Conservation (phyloP, 2,888 invertebrate species). For the Aporophyla nigra region DNA sequence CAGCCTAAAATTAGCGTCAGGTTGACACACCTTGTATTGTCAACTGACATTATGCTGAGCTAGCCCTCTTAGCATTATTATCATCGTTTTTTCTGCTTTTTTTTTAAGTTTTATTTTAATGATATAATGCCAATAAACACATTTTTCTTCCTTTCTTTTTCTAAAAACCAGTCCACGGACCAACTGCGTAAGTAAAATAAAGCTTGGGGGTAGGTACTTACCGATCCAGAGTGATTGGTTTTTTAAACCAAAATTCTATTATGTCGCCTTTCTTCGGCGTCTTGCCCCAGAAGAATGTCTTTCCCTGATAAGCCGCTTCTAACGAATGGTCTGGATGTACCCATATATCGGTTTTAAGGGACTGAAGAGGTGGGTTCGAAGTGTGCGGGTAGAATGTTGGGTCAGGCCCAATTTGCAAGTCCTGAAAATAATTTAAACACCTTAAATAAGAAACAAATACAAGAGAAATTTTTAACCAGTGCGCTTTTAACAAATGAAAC, state of each 20-base stretch:
- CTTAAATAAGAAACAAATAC: not conserved
- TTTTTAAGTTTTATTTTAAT: too few relatives aligned
- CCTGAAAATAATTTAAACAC: slow-evolving; percentile 89
- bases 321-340: slow-evolving; percentile 95
- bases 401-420: slow-evolving; percentile 96
- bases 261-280: slow-evolving; percentile 96
- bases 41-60: too few relatives aligned
- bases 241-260: slow-evolving; percentile 94
- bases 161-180: too few relatives aligned
- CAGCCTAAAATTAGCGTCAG: too few relatives aligned
- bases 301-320: slow-evolving; percentile 95
- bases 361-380: slow-evolving; percentile 93
- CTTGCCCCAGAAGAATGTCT: slow-evolving; percentile 97
- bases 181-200: not conserved
- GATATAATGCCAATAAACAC: too few relatives aligned
- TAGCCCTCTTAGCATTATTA: too few relatives aligned
- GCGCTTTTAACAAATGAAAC: too few relatives aligned
- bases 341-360: slow-evolving; percentile 93
- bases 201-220: slow-evolving; percentile 73
- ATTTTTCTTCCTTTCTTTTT: too few relatives aligned
- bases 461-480: too few relatives aligned
- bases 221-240: slow-evolving; percentile 93
- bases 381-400: slow-evolving; percentile 94
- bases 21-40: too few relatives aligned
- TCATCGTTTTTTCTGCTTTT: too few relatives aligned